phyloP scores from a whole-genome alignment of 1,140 invertebrate genomes.

The Acromyrmex heyeri region DNA sequence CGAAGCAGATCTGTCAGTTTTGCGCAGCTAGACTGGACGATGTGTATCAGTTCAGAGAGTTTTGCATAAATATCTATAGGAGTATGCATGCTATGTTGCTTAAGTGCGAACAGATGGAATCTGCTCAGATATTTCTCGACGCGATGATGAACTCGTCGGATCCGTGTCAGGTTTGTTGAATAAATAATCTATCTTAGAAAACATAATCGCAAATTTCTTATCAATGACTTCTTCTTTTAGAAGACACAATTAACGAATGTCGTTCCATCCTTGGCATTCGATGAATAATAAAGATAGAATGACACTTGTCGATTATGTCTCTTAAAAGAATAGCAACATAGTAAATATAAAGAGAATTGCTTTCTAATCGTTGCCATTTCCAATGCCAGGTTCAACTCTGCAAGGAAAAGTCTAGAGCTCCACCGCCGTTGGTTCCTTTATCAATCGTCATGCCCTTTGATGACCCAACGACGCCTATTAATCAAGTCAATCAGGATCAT shows the following conservation, averaged over 20 bases:
- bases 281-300: too few relatives aligned
- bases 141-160: slow-evolving; percentile 82
- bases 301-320: too few relatives aligned
- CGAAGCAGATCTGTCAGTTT: slow-evolving; percentile 83
- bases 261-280: too few relatives aligned
- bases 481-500: slow-evolving; percentile 49
- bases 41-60: slow-evolving; percentile 80
- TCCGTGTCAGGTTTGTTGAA: slow-evolving; percentile 79
- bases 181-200: background rate
- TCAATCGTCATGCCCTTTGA: slow-evolving; percentile 72
- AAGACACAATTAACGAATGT: too few relatives aligned
- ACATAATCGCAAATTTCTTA: background rate
- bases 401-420: slow-evolving; percentile 79
- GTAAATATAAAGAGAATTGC: background rate
- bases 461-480: slow-evolving; percentile 41
- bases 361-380: slow-evolving; percentile 17
- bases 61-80: slow-evolving; percentile 80
- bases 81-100: slow-evolving; percentile 79
- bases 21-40: slow-evolving; percentile 82
- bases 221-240: background rate
- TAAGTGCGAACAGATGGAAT: slow-evolving; percentile 66
- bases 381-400: slow-evolving; percentile 78
- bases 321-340: too few relatives aligned
- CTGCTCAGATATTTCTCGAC: slow-evolving; percentile 79
- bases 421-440: slow-evolving; percentile 81